phyloP scores from a whole-genome alignment of 2,113 vertebrate species.

The Oryzias melastigma region DNA sequence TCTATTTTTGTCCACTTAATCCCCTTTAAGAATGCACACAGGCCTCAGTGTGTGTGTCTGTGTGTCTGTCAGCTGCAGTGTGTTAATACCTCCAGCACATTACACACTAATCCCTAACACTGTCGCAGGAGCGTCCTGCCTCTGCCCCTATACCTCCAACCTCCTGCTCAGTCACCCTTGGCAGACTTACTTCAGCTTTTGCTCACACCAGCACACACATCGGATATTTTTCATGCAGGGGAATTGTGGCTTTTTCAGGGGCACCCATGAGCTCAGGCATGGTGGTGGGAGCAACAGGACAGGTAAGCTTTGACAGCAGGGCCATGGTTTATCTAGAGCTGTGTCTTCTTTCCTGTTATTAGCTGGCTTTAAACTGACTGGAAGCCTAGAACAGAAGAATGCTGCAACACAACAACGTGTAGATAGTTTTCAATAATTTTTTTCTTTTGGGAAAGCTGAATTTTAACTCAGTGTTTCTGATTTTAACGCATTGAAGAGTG shows the following conservation, averaged over 20 bases:
- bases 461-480: too few relatives aligned
- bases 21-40: slow-evolving; percentile 63
- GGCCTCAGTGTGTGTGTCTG: slow-evolving; percentile 38
- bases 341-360: background rate
- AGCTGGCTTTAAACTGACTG: background rate
- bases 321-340: too few relatives aligned
- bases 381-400: background rate
- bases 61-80: slow-evolving; percentile 24
- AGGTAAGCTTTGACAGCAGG: slow-evolving; percentile 59
- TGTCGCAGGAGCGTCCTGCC: slow-evolving; percentile 37
- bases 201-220: background rate
- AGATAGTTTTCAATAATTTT: background rate
- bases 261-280: slow-evolving; percentile 64
- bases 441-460: too few relatives aligned
- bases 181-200: background rate
- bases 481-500: too few relatives aligned
- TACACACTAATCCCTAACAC: slow-evolving; percentile 71
- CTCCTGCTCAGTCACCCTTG: slow-evolving; percentile 4
- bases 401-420: background rate
- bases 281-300: slow-evolving; percentile 63
- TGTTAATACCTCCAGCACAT: slow-evolving; percentile 73
- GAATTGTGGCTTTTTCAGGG: slow-evolving; percentile 18
- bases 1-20: slow-evolving; percentile 76
- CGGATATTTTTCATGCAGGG: slow-evolving; percentile 38
- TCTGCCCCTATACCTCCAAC: background rate